phyloP scores from a whole-genome alignment of 2,797 vertebrate species.

The Astyanax mexicanus region DNA sequence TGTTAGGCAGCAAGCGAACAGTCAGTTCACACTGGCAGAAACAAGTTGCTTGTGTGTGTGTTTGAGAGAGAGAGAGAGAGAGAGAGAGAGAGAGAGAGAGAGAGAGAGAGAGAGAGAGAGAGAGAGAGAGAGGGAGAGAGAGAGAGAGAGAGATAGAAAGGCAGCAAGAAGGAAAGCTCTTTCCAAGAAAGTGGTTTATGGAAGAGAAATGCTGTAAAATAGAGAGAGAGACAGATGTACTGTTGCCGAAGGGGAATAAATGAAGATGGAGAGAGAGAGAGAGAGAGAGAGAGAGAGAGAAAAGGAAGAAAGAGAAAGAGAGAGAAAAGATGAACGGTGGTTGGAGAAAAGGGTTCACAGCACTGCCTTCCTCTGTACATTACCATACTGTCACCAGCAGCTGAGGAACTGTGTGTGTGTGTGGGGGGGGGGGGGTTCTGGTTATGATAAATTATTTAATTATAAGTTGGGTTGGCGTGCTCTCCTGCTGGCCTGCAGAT shows the following conservation, averaged over 20 bases:
- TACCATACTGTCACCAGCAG: slow-evolving; percentile 16
- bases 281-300: not conserved
- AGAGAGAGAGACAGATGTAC: not conserved
- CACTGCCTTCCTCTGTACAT: slow-evolving; percentile 1
- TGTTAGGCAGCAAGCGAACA: too few species aligned
- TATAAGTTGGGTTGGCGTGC: slow-evolving; percentile 35
- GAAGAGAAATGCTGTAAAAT: not conserved
- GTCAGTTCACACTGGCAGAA: too few species aligned
- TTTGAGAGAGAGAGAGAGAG: not conserved
- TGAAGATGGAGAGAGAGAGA: too few species aligned
- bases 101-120: too few species aligned
- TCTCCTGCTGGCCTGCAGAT: slow-evolving; percentile 47
- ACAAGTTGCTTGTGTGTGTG: too few species aligned
- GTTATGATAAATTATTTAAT: slow-evolving; percentile 52
- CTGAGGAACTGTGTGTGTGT: not conserved
- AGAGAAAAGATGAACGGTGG: not conserved
- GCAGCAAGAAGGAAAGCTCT: not conserved
- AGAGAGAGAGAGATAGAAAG: slow-evolving; percentile 9
- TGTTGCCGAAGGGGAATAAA: too few species aligned
- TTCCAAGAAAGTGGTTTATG: too few species aligned
- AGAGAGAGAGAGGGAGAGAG: too few species aligned
- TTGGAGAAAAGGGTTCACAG: not conserved
- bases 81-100: not conserved
- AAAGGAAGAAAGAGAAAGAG: slow-evolving; percentile 34
- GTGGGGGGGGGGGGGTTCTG: not conserved